Percentiles rank a stretch among this genome's conserved stretches.
These are phyloP conservation scores for Rutilus rutilus DNA, from an alignment of 2,113 vertebrate species.

Conservation along the genomic window DNA sequence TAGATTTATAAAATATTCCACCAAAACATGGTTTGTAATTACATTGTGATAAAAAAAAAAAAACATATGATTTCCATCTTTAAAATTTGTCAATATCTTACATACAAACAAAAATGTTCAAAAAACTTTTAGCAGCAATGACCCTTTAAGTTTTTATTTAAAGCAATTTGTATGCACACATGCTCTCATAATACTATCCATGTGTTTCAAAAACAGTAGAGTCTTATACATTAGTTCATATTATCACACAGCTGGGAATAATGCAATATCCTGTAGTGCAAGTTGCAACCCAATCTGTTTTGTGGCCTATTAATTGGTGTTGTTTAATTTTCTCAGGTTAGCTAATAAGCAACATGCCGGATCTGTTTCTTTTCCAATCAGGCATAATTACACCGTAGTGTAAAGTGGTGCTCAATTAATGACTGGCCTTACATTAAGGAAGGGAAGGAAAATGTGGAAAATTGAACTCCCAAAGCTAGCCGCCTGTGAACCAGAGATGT, in stretches of 20 bases:
- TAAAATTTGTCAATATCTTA: background rate
- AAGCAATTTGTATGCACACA: background rate
- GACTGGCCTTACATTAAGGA: conserved; percentile 69
- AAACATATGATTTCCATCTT: background rate
- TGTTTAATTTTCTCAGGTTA: conserved; percentile 36
- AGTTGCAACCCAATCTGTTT: conserved; percentile 14
- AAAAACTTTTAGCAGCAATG: background rate
- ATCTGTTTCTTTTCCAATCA: conserved; percentile 65
- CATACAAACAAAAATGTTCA: too few relatives aligned
- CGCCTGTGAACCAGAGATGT: conserved; percentile 73
- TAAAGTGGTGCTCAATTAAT: conserved; percentile 76
- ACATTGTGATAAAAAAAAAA: background rate
- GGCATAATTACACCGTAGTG: conserved; percentile 70
- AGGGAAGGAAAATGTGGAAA: conserved; percentile 72
- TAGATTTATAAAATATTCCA: background rate
- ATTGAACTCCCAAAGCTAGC: conserved; percentile 70
- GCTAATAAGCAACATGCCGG: conserved; percentile 53
- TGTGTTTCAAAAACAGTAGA: conserved; percentile 20
- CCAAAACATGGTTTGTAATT: background rate
- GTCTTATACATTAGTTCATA: background rate
- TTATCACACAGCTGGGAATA: conserved; percentile 16
- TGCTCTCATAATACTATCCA: background rate
- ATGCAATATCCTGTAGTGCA: background rate
- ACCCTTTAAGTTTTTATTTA: background rate
- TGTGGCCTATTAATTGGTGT: conserved; percentile 8